A percentile compares a stretch with the other conserved stretches of the same genome.
phyloP scores from a whole-genome alignment of 1,140 invertebrate species.

The Drosophila subobscura region DNA sequence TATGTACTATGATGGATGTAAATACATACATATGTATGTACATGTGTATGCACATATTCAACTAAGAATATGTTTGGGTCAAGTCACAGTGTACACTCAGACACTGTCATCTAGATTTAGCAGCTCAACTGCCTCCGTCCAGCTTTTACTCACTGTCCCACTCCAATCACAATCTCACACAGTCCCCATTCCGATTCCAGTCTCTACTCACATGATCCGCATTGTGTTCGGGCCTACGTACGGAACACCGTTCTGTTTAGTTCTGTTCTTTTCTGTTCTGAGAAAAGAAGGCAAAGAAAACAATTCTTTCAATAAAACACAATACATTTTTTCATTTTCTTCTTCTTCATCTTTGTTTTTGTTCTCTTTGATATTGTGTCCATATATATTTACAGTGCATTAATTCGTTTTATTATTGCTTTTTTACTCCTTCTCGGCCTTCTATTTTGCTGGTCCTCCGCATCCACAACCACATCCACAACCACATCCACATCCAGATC shows the following conservation, averaged over 20 bases:
- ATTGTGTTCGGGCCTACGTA: conserved; percentile 46
- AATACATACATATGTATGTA: conserved; percentile 5
- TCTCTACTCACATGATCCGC: conserved; percentile 32
- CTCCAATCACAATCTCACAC: conserved; percentile 20
- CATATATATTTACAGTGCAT: conserved; percentile 63
- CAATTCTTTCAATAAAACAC: conserved; percentile 70
- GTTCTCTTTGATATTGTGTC: conserved; percentile 53
- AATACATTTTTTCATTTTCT: conserved; percentile 45
- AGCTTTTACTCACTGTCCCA: conserved; percentile 3
- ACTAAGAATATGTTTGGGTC: too few species aligned
- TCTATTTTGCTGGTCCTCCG: conserved; percentile 15
- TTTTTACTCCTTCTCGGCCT: conserved; percentile 39
- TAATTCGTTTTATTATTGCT: conserved; percentile 75
- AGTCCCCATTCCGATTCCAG: conserved; percentile 12
- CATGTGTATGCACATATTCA: not conserved
- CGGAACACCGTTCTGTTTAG: conserved; percentile 52
- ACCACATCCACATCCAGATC: conserved; percentile 16
- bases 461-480: conserved; percentile 1
- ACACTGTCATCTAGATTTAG: conserved; percentile 29
- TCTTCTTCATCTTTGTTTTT: conserved; percentile 64
- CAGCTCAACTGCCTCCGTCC: conserved; percentile 24
- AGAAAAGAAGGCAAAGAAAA: conserved; percentile 67
- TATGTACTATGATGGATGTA: not conserved
- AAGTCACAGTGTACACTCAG: not conserved
- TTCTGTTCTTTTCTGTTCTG: conserved; percentile 50